Conservation (phyloP, 2,113 vertebrate genomes). For the Regulus satrapa region DNA sequence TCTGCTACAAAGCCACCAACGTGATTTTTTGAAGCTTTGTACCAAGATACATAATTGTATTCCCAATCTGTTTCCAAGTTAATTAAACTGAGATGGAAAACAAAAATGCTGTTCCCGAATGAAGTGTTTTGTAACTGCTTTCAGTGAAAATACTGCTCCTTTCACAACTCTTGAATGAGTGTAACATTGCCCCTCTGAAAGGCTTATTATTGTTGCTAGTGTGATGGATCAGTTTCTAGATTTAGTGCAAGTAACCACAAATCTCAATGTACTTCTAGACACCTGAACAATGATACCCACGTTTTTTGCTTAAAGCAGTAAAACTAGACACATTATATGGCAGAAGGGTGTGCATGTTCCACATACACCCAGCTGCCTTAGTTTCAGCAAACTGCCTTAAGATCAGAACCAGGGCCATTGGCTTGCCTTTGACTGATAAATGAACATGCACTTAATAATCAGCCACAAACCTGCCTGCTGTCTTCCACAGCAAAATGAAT, state of each 20-base stretch:
- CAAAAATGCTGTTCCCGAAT: background rate
- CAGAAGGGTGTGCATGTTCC: background rate
- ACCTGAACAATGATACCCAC: background rate
- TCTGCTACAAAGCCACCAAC: slow-evolving; percentile 34
- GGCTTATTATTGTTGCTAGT: background rate
- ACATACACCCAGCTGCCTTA: background rate
- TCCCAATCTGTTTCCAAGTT: background rate
- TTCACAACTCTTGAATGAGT: background rate
- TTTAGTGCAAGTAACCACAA: background rate
- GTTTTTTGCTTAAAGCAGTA: background rate
- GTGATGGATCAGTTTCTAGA: background rate
- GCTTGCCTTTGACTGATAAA: background rate
- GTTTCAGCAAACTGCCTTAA: background rate
- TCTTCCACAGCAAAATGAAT: background rate
- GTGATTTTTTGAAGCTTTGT: background rate
- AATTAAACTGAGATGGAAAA: slow-evolving; percentile 19
- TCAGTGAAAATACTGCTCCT: background rate
- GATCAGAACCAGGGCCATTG: background rate
- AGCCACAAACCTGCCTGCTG: background rate
- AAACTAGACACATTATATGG: background rate
- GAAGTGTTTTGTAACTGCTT: background rate
- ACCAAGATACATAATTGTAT: background rate
- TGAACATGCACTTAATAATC: background rate
- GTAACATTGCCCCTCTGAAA: background rate
- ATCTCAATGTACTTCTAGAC: background rate